phyloP scores from a whole-genome alignment of 2,797 vertebrate species.

The Gymnoscopelus microlampas region DNA sequence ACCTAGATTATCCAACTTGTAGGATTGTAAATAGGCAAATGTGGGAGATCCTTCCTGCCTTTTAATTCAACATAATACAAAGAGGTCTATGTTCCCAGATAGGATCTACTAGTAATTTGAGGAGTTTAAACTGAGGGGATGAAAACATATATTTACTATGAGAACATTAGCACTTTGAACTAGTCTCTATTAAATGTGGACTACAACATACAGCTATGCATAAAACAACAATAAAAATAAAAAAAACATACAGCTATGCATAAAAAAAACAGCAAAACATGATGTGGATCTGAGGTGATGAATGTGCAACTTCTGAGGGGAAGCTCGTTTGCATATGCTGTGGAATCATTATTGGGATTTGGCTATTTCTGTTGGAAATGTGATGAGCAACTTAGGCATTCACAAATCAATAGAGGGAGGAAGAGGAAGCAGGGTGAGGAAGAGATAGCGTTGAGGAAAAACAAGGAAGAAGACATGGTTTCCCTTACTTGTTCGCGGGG shows the following conservation, averaged over 20 bases:
- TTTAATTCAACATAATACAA: not conserved
- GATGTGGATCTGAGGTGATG: not conserved
- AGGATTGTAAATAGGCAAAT: too few species aligned
- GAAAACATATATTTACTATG: not conserved
- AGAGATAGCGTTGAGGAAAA: not conserved
- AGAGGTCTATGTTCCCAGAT: not conserved
- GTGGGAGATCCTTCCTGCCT: too few species aligned
- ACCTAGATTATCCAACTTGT: too few species aligned
- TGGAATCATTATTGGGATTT: slow-evolving; percentile 13
- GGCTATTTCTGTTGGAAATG: not conserved
- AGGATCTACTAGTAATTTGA: not conserved
- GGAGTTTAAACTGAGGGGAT: not conserved
- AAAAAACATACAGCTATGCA: not conserved
- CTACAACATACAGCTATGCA: not conserved
- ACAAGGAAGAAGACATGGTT: slow-evolving; percentile 15
- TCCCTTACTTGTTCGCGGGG: slow-evolving; percentile 97
- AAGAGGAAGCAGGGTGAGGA: not conserved
- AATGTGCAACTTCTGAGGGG: not conserved
- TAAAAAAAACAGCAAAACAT: too few species aligned
- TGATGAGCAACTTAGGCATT: slow-evolving; percentile 3
- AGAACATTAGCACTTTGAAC: not conserved
- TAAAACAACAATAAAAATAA: not conserved
- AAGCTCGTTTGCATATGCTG: slow-evolving; percentile 2
- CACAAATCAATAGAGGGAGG: slow-evolving; percentile 8
- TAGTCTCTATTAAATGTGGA: too few species aligned